Percentiles rank a stretch among this genome's conserved stretches.
phyloP scores from a whole-genome alignment of 2,888 invertebrate genomes.

The Drosophila neotestacea region DNA sequence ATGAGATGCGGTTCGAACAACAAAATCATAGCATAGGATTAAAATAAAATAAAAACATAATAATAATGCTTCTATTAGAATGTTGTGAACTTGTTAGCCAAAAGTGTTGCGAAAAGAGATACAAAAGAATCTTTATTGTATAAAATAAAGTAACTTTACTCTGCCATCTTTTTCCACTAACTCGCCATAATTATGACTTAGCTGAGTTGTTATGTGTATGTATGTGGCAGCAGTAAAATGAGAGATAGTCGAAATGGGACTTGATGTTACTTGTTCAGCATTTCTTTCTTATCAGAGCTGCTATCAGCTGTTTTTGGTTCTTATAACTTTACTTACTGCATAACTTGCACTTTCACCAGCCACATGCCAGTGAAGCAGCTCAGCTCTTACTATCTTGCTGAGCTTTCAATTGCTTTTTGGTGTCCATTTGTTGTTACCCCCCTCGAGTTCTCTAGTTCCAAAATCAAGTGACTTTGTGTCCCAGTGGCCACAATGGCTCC shows the following conservation, averaged over 20 bases:
- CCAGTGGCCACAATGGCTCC: constrained; percentile 22
- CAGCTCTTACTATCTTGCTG: constrained; percentile 34
- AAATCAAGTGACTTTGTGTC: constrained; percentile 19
- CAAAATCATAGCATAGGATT: too few relatives aligned
- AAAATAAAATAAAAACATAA: too few relatives aligned
- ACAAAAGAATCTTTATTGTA: not conserved
- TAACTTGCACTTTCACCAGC: constrained; percentile 36
- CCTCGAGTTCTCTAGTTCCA: not conserved
- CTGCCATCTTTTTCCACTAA: not conserved
- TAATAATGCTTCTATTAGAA: too few relatives aligned
- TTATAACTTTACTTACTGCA: constrained; percentile 38
- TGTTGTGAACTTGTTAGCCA: not conserved
- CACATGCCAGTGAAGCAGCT: not conserved
- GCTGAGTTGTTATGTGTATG: constrained; percentile 4
- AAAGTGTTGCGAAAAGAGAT: not conserved
- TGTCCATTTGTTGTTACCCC: constrained; percentile 34
- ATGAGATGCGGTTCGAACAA: too few relatives aligned
- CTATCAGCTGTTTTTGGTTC: constrained; percentile 25
- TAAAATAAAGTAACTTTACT: not conserved
- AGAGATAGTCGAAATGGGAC: constrained; percentile 6
- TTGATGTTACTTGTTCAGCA: constrained; percentile 21
- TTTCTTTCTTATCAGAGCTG: constrained; percentile 22
- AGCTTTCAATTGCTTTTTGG: constrained; percentile 45
- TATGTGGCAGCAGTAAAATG: constrained; percentile 11
- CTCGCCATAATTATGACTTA: not conserved